Base-by-base conservation (phyloP, 1,140 invertebrate genomes). In the Mamestra configurata region DNA sequence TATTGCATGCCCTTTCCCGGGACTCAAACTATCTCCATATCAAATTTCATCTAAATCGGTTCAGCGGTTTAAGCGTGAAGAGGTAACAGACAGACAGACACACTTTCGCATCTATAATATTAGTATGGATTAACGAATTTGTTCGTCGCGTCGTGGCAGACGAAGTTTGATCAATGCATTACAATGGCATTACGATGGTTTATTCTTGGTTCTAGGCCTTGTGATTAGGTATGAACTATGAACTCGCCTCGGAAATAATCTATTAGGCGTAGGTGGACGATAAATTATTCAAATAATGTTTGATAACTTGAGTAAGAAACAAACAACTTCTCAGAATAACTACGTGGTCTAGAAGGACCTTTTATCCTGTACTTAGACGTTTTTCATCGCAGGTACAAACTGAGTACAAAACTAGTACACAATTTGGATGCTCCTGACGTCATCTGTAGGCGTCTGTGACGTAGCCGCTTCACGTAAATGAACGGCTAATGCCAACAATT, bases 401-500 rank as follows among this genome's bases (percentile, higher is more conserved):
- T 49, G 15, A 46, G 43, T 46, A 46, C 43, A 46, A 15, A 57
- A 8, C 22, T 13, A 57, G 53, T 24, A 57, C 53, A 57, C 51
- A 53, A 2, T 51, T 71, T 71, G 11, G 27, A 71, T 8, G 53
- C 15, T 37, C 20, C 20, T 75, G 53, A 75, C 71, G 71, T 59
- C 18, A 57, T 59, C 35, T 8, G 68, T 51, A 13, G 53, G 51
- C 71, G 71, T 20, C 8, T 43, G 31, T 57, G 71, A 75, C 71
- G 71, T 75, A 27, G 53, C 13, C 13, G 11, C 53, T 37, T 59
- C 53, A 59, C 71, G 71, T 75, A 75, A 75, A 75, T 75, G 71
- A 40, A 75, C 53, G 51, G 10, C 27, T 59, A 75, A 75, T 75
- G 71, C n/a, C 49, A 57, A 75, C 53, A 35, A 75, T 57, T 75